A percentile compares a stretch with the other conserved stretches of the same genome.
phyloP scores from a whole-genome alignment of 2,888 invertebrate genomes.

The Watsonalla cultraria region DNA sequence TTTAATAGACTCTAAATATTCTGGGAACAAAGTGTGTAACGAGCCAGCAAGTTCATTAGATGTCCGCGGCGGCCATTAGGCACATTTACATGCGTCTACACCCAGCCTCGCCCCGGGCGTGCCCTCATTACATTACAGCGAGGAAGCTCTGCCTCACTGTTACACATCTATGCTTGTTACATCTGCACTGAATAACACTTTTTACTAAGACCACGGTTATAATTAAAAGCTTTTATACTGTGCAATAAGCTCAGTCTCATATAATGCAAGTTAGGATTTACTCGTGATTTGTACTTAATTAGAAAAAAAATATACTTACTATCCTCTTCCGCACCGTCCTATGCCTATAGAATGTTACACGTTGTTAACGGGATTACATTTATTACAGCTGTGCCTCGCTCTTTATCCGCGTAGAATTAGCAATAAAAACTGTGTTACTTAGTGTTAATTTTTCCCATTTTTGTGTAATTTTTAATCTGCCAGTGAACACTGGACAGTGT shows the following conservation, averaged over 20 bases:
- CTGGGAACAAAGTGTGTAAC: constrained; percentile 12
- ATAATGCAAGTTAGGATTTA: neutral
- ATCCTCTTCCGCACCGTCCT: no score
- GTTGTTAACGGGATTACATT: no score
- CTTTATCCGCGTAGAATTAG: no score
- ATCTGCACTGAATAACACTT: neutral
- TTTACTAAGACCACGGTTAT: no score
- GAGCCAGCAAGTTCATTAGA: constrained; percentile 21
- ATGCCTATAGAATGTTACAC: no score
- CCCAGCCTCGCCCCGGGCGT: constrained; percentile 13
- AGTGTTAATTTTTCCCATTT: no score
- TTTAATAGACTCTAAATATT: constrained; percentile 1
- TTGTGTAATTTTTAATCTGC: no score
- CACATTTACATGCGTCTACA: constrained; percentile 47
- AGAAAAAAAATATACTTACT: no score
- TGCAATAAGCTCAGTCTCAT: neutral
- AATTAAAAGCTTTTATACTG: neutral
- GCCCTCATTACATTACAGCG: constrained; percentile 37
- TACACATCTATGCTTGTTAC: constrained; percentile 9
- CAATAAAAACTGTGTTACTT: no score
- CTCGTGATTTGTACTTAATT: no score
- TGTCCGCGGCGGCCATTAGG: constrained; percentile 32
- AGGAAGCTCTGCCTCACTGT: constrained; percentile 4
- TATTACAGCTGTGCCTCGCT: no score
- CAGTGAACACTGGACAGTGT: no score